Percentiles rank a stretch among this genome's conserved stretches.
Evolutionary conservation across 1,140 invertebrate species (phyloP).

Genomic region (Aphelenchoides fujianensis): DNA sequence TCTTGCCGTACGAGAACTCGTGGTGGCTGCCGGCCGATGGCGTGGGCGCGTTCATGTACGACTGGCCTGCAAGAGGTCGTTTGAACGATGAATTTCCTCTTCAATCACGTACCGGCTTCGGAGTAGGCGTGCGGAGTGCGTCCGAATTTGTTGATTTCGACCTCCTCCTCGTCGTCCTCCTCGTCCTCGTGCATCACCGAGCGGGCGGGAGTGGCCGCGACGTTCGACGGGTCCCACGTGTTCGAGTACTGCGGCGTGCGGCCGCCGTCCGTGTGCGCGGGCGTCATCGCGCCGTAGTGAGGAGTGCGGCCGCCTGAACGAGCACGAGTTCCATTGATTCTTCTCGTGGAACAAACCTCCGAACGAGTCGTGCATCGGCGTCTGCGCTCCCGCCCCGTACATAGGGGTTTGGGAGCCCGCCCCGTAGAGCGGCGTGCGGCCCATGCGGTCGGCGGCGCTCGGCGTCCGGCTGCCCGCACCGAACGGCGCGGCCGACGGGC

Average conservation of each 20-base stretch:
- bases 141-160: too few relatives aligned
- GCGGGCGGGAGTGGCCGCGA: constrained; percentile 50
- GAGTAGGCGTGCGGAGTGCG: too few relatives aligned
- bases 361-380: constrained; percentile 78
- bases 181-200: constrained; percentile 36
- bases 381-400: constrained; percentile 75
- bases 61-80: constrained; percentile 65
- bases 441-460: constrained; percentile 46
- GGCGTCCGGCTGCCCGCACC: neutral
- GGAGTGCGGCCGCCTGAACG: constrained; percentile 70
- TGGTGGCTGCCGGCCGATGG: neutral
- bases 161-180: constrained; percentile 47
- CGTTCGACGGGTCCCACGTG: constrained; percentile 26
- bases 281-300: constrained; percentile 77
- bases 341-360: constrained; percentile 19
- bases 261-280: constrained; percentile 75
- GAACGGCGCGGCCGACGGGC: constrained; percentile 74
- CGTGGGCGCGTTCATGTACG: constrained; percentile 19
- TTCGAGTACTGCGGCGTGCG: constrained; percentile 64
- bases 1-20: neutral
- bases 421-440: constrained; percentile 77
- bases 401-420: constrained; percentile 71
- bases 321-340: too few relatives aligned
- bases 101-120: too few relatives aligned
- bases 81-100: constrained; percentile 55